Base-by-base conservation (phyloP, 2,113 vertebrate genomes). In the Xenopus laevis region DNA sequence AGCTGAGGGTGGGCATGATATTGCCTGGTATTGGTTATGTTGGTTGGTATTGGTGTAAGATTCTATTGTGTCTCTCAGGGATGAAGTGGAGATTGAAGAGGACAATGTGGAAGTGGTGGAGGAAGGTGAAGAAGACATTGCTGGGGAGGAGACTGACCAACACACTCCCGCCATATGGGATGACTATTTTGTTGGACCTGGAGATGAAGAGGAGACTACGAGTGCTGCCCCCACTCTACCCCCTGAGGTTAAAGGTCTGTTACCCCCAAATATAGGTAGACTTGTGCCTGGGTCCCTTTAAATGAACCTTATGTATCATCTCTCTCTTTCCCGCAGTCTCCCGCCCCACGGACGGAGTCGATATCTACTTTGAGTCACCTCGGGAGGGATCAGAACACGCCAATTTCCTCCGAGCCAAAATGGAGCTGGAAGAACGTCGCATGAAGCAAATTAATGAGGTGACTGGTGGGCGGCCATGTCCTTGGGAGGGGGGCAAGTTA, bases 381-480 rank as follows among this genome's bases (percentile, higher is more conserved):
- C 91, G 92, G 2, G 95, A 95, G 9, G 91, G 92, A 82, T 93
- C 91, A 0, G 95, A 96, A 79, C 95, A 96, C 0, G 95, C 94
- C 77, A 94, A 92, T 76, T 96, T 96, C 83, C 85, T 96, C 75
- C 87, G 92, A 16, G 95, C 95, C 80, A 96, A 96, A 80, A 95
- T 93, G 82, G 93, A 95, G 81, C 83, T 96, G 82, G 95, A 96
- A 85, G 94, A 95, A 63, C 88, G 93, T 13, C 85, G 94, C 63
- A 95, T 96, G 93, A 94, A 93, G 47, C 90, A 95, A 84, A 96
- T 96, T 81, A 96, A 96, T 64, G 92, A 95, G 93, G 95, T 95
- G 21, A 23, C 73, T 83, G 61, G 59, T 70, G 13, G 69, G 50
- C 3, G 9, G 46, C n/a, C 20, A 9, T 23, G 72, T 8, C 4